These are phyloP conservation scores for Vannuccia rotundouncinata DNA, from an alignment of 2,888 invertebrate genomes.

Conservation along the genomic window DNA sequence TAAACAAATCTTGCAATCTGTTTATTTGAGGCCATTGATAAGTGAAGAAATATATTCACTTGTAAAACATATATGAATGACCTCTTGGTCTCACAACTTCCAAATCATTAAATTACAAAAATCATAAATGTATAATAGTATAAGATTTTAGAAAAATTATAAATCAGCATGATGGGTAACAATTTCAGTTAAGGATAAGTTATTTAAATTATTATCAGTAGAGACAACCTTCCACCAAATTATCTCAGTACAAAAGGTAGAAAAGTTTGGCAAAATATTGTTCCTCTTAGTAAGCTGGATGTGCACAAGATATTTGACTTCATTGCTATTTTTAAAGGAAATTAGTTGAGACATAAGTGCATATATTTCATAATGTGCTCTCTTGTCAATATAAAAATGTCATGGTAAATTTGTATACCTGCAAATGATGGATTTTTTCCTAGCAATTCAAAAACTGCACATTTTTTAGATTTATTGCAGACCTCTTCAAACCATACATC, in stretches of 20 bases:
- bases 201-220: not conserved
- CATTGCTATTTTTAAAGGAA: not conserved
- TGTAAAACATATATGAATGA: not conserved
- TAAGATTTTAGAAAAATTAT: too few species aligned
- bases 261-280: not conserved
- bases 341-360: not conserved
- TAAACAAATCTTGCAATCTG: not conserved
- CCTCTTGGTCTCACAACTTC: too few species aligned
- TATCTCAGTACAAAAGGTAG: not conserved
- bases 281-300: not conserved
- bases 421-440: too few species aligned
- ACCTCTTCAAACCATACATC: too few species aligned
- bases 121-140: too few species aligned
- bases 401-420: too few species aligned
- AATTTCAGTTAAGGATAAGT: too few species aligned
- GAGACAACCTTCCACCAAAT: not conserved
- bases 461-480: too few species aligned
- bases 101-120: too few species aligned
- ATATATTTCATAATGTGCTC: not conserved
- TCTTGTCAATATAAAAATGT: not conserved
- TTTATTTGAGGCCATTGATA: not conserved
- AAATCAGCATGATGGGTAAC: too few species aligned
- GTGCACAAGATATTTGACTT: not conserved
- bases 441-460: too few species aligned
- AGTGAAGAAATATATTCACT: not conserved